Conservation (phyloP, 2,113 vertebrate genomes). For the Parus major region DNA sequence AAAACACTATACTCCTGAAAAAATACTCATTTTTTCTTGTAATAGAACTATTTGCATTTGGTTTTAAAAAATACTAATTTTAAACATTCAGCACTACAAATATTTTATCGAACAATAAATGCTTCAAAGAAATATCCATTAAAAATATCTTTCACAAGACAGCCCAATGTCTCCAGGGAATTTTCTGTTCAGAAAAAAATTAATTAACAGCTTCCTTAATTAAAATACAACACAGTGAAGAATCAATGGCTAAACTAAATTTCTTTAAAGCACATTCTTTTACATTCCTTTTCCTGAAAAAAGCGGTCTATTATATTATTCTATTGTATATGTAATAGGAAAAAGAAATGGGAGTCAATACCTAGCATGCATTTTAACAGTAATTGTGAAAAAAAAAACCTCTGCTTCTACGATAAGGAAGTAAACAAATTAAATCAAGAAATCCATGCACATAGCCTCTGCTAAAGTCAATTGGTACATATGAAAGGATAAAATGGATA, state of each 20-base stretch:
- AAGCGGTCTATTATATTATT: constrained; percentile 32
- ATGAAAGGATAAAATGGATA: background rate
- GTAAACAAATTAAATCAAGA: constrained; percentile 26
- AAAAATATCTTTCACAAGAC: constrained; percentile 31
- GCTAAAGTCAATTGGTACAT: background rate
- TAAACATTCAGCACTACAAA: background rate
- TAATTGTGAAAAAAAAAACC: background rate
- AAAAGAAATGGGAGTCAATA: background rate
- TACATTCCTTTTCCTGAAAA: constrained; percentile 55
- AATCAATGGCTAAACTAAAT: constrained; percentile 59
- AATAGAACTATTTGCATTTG: background rate
- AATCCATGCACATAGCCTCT: background rate
- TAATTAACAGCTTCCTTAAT: constrained; percentile 59
- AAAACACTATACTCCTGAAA: background rate
- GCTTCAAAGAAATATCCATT: constrained; percentile 1
- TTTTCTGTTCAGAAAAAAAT: background rate
- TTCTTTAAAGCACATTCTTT: constrained; percentile 39
- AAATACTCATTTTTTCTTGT: background rate
- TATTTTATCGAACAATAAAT: constrained; percentile 10
- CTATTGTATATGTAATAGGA: background rate
- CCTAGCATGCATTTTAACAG: background rate
- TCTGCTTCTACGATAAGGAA: background rate
- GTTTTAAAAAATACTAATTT: background rate
- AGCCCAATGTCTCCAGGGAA: constrained; percentile 25
- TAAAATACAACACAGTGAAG: constrained; percentile 55